phyloP scores from a whole-genome alignment of 2,113 vertebrate genomes.

The Bungarus multicinctus region DNA sequence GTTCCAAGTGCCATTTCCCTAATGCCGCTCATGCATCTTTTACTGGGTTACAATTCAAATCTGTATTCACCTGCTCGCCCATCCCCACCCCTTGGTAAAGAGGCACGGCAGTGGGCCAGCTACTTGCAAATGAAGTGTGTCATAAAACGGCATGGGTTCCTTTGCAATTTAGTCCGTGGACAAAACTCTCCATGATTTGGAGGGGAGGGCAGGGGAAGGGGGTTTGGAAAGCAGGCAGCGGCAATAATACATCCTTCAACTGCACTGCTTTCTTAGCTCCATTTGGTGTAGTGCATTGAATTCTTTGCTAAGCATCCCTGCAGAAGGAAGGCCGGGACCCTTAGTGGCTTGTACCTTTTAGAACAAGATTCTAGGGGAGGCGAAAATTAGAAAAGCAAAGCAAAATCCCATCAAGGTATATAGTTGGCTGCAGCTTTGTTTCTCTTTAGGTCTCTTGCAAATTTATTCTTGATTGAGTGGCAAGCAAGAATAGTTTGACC shows the following conservation, averaged over 20 bases:
- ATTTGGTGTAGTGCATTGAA: not conserved
- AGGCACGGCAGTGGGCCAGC: not conserved
- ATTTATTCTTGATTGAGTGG: not conserved
- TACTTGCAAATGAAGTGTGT: slow-evolving; percentile 18
- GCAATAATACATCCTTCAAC: not conserved
- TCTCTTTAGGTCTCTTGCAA: not conserved
- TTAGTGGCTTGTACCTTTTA: rapidly evolving
- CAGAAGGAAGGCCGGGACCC: not conserved
- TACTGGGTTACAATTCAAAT: slow-evolving; percentile 35
- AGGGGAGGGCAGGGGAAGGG: not conserved
- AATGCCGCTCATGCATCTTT: slow-evolving; percentile 42
- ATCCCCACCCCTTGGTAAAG: not conserved
- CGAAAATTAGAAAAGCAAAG: not conserved
- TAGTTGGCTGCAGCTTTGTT: not conserved
- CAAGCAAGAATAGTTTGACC: not conserved
- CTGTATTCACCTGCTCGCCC: not conserved
- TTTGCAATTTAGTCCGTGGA: slow-evolving; percentile 9
- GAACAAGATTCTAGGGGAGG: not conserved
- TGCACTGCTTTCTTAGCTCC: not conserved
- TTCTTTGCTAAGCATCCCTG: not conserved
- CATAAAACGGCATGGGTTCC: slow-evolving; percentile 31
- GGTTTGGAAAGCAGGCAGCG: not conserved
- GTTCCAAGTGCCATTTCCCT: slow-evolving; percentile 42
- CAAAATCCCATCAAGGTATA: not conserved
- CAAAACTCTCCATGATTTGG: slow-evolving; percentile 5